A percentile compares a stretch with the other conserved stretches of the same genome.
Evolutionary conservation across 1,140 invertebrate genomes (phyloP).

Genomic region (Lethrus apterus): DNA sequence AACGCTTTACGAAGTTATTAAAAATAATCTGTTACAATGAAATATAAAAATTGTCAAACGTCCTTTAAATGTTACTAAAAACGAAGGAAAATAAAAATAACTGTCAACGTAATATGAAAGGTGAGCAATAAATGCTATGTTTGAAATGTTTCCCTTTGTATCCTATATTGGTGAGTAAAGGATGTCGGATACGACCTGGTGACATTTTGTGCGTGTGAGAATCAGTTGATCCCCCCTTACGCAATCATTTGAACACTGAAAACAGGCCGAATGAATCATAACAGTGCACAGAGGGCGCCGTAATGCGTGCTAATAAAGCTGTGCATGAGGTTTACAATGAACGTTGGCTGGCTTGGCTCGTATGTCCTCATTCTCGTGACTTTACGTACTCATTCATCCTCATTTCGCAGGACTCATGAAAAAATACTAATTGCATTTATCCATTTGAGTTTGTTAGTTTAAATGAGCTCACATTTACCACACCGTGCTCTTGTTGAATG

Average conservation of each 20-base stretch:
- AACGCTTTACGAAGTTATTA: no score
- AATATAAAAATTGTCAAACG: no score
- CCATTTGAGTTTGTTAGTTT: conserved; percentile 36
- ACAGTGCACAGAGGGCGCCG: conserved; percentile 5
- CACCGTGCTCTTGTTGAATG: no score
- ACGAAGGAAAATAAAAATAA: no score
- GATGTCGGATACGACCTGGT: no score
- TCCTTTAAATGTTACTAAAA: no score
- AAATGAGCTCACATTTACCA: conserved; percentile 22
- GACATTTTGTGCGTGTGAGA: no score
- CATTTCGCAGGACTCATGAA: conserved; percentile 27
- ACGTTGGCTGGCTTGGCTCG: conserved; percentile 19
- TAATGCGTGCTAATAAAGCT: conserved; percentile 17
- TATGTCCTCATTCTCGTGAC: conserved; percentile 31
- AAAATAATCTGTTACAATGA: no score
- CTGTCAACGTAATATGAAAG: no score
- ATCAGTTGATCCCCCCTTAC: neutral
- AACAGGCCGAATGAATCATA: conserved; percentile 10
- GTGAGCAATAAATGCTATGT: no score
- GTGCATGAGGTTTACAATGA: conserved; percentile 15
- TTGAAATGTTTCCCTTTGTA: no score
- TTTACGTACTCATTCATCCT: conserved; percentile 32
- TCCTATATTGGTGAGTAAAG: no score
- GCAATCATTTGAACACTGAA: conserved; percentile 5
- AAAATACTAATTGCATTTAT: conserved; percentile 37